Conservation (phyloP, 2,113 vertebrate genomes). For the Chaetops frenatus region DNA sequence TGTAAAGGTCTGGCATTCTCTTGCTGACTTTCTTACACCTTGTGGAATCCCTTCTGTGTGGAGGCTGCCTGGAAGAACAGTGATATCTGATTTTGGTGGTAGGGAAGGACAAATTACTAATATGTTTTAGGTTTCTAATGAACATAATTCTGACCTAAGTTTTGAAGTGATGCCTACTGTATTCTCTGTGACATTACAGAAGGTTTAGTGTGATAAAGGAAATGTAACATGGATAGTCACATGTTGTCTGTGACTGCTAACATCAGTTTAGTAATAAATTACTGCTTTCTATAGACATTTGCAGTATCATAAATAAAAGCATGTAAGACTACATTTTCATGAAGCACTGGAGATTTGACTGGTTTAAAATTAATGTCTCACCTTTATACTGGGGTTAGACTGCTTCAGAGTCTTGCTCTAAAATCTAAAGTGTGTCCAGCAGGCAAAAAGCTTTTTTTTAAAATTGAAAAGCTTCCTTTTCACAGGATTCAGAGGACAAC, state of each 20-base stretch:
- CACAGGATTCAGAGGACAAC: background rate
- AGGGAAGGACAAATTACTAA: background rate
- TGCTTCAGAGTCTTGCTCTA: background rate
- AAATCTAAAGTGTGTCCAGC: background rate
- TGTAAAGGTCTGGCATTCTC: background rate
- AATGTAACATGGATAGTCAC: background rate
- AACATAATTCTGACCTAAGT: background rate
- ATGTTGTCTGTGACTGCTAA: background rate
- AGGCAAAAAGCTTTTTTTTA: background rate
- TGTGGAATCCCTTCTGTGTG: background rate
- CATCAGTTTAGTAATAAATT: background rate
- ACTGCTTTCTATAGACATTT: background rate
- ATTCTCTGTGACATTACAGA: background rate
- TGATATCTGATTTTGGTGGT: background rate
- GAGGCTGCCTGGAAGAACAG: background rate
- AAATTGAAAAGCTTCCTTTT: background rate
- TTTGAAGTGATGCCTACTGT: background rate
- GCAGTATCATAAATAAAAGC: background rate
- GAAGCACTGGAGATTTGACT: background rate
- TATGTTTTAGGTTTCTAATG: background rate
- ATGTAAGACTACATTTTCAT: background rate
- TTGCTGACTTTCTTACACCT: background rate
- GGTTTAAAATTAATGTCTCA: background rate
- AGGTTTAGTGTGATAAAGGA: background rate
- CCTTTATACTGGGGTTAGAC: background rate